These are phyloP conservation scores for Microcaecilia unicolor DNA, from an alignment of 2,797 vertebrate genomes.

Conservation along the genomic window DNA sequence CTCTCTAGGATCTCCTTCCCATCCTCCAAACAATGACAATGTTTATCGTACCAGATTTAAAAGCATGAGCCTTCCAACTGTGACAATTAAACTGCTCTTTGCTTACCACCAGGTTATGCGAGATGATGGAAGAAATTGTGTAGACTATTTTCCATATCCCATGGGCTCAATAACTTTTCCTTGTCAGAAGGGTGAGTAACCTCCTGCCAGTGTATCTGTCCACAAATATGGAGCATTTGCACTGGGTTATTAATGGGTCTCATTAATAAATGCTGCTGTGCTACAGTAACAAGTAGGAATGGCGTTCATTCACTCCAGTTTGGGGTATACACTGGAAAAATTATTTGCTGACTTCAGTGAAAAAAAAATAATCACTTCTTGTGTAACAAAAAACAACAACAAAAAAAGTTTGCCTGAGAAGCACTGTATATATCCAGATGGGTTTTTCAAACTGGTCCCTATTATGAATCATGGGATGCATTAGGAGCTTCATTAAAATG, in stretches of 20 bases:
- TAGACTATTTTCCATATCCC: neutral
- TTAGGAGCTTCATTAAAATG: too few relatives aligned
- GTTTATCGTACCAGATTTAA: slow-evolving; percentile 1
- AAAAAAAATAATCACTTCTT: too few relatives aligned
- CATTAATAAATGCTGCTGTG: neutral
- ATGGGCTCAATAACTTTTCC: neutral
- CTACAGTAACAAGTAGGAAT: too few relatives aligned
- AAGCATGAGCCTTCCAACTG: slow-evolving; percentile 13
- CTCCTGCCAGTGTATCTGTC: neutral
- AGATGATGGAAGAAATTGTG: slow-evolving; percentile 1
- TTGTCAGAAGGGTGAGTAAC: slow-evolving; percentile 4
- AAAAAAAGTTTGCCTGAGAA: too few relatives aligned
- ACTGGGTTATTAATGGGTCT: neutral
- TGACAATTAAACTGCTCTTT: slow-evolving; percentile 10
- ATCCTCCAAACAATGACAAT: slow-evolving; percentile 10
- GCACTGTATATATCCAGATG: too few relatives aligned
- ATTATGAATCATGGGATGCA: too few relatives aligned
- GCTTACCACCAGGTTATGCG: slow-evolving; percentile 15
- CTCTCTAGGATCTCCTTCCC: too few relatives aligned
- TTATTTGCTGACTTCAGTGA: too few relatives aligned
- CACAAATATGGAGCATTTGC: neutral
- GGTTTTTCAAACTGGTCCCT: too few relatives aligned
- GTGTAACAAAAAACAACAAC: too few relatives aligned
- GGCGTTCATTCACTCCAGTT: too few relatives aligned
- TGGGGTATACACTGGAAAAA: too few relatives aligned